phyloP scores from a whole-genome alignment of 2,888 invertebrate genomes.

The Pterostichus madidus region DNA sequence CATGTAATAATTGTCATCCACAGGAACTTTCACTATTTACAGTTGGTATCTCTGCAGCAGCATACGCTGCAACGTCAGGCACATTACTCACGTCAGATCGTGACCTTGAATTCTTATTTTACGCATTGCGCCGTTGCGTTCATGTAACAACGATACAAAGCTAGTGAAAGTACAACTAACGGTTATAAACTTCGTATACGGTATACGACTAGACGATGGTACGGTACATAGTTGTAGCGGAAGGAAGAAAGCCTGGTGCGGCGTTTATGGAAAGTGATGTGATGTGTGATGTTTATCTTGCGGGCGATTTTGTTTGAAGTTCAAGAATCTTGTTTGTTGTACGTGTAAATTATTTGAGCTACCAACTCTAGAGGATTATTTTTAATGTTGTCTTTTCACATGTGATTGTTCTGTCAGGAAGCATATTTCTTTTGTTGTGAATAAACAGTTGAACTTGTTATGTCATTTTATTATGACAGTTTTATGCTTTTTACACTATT shows the following conservation, averaged over 20 bases:
- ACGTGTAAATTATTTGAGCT: conserved; percentile 25
- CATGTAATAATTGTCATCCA: conserved; percentile 13
- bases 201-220: background rate
- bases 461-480: background rate
- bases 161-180: conserved; percentile 43
- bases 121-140: background rate
- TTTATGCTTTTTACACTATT: background rate
- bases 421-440: conserved; percentile 14
- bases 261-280: conserved; percentile 37
- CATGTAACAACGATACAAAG: background rate
- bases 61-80: conserved; percentile 14
- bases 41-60: conserved; percentile 21
- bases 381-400: conserved; percentile 13
- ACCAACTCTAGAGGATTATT: background rate
- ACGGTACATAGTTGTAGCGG: background rate
- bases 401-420: conserved; percentile 6
- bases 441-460: conserved; percentile 5
- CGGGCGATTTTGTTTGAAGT: conserved; percentile 37
- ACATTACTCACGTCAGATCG: conserved; percentile 32
- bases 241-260: conserved; percentile 21
- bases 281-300: conserved; percentile 44
- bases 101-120: conserved; percentile 41
- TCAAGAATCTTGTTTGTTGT: conserved; percentile 23
- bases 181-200: background rate
- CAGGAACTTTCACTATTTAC: conserved; percentile 31